Evolutionary conservation across 2,888 invertebrate genomes (phyloP).

Genomic region (Gymnocheta viridis): DNA sequence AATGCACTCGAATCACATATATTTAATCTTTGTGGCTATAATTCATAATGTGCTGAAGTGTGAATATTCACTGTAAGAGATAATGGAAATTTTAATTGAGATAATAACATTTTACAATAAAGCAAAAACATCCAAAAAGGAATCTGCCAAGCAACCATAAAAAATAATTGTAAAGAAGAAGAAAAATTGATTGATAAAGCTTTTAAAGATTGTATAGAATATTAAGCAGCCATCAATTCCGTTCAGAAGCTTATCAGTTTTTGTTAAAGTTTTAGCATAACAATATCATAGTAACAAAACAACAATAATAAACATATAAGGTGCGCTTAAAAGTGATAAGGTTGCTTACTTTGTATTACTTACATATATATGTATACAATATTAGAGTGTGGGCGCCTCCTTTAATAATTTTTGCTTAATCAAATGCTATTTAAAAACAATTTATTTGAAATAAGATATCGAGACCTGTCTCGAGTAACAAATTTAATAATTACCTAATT

Average conservation of each 20-base stretch:
- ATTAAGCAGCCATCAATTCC: not conserved
- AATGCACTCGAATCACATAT: conserved; percentile 31
- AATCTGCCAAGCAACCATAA: not conserved
- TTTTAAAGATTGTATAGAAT: conserved; percentile 12
- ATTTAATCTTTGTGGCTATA: conserved; percentile 4
- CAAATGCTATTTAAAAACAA: too few species aligned
- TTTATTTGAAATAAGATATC: too few species aligned
- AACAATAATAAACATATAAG: conserved; percentile 43
- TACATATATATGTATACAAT: not conserved
- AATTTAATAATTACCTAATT: too few species aligned
- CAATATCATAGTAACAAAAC: conserved; percentile 51
- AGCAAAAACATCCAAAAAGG: not conserved
- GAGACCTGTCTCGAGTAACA: too few species aligned
- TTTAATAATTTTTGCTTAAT: too few species aligned
- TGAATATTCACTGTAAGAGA: not conserved
- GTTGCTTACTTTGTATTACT: not conserved
- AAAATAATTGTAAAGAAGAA: not conserved
- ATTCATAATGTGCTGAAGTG: not conserved
- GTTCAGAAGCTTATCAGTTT: conserved; percentile 45
- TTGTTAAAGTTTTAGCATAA: conserved; percentile 19
- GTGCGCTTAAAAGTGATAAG: not conserved
- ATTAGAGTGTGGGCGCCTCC: too few species aligned
- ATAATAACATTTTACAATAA: not conserved
- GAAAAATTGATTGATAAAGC: conserved; percentile 44
- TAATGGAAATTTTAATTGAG: not conserved